Percentiles rank a stretch among this genome's conserved stretches.
Evolutionary conservation across 2,113 vertebrate species (phyloP).

Genomic region (Tetrao urogallus): DNA sequence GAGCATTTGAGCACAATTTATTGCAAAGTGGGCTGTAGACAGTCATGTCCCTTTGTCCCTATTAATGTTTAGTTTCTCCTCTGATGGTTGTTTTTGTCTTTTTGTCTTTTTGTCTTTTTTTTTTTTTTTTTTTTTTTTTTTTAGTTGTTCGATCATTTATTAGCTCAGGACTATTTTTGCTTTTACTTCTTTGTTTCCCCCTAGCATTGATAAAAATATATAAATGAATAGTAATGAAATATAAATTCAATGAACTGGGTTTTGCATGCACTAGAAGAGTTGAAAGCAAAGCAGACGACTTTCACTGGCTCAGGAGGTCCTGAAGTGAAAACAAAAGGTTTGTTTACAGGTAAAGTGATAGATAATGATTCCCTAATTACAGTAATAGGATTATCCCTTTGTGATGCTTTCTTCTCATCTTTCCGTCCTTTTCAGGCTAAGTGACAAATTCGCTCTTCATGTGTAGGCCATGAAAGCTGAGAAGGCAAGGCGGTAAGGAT

Average conservation of each 20-base stretch:
- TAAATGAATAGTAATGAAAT: background rate
- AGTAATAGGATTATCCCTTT: slow-evolving; percentile 67
- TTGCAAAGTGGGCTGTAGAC: background rate
- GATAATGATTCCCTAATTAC: slow-evolving; percentile 74
- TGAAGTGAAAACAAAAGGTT: slow-evolving; percentile 33
- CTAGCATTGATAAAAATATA: background rate
- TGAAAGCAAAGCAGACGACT: background rate
- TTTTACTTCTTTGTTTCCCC: background rate
- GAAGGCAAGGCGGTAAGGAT: background rate
- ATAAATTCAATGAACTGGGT: background rate
- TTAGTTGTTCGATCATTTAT: background rate
- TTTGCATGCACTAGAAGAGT: background rate
- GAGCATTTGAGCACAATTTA: background rate
- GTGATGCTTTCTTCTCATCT: slow-evolving; percentile 72
- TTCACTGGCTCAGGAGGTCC: background rate
- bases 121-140: background rate
- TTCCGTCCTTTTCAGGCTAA: slow-evolving; percentile 62
- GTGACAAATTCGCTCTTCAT: slow-evolving; percentile 63
- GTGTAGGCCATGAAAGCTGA: slow-evolving; percentile 67
- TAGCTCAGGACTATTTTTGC: background rate
- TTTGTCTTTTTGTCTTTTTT: background rate
- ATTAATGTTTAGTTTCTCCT: background rate
- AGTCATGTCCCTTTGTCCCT: background rate
- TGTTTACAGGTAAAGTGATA: slow-evolving; percentile 66
- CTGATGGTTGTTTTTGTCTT: background rate